Conservation (phyloP, 2,113 vertebrate genomes). For the Ptilonorhynchus violaceus region DNA sequence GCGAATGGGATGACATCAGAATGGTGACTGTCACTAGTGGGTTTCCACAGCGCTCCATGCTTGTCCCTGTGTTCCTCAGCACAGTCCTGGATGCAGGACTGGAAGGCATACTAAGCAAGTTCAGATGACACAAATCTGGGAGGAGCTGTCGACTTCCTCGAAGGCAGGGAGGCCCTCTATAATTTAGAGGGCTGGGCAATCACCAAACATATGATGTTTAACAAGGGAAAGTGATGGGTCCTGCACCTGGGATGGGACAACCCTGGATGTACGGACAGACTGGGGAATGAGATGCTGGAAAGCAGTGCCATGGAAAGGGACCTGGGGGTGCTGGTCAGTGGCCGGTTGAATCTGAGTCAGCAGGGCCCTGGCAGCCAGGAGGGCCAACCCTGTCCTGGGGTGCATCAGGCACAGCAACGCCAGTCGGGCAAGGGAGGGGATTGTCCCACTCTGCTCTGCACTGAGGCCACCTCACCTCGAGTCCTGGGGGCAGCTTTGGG, state of each 20-base stretch:
- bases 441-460: neutral
- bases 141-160: accelerated
- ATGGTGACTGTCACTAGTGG: accelerated
- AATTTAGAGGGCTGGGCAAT: neutral
- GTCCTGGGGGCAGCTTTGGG: accelerated
- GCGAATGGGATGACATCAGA: neutral
- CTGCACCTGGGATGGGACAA: neutral
- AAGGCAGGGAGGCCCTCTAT: accelerated
- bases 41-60: accelerated
- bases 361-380: neutral
- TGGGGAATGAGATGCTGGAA: neutral
- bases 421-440: neutral
- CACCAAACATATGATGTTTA: neutral
- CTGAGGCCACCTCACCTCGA: accelerated
- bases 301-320: neutral
- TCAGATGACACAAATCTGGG: neutral
- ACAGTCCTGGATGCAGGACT: neutral
- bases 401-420: neutral
- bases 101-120: neutral
- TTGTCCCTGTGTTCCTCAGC: neutral
- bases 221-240: neutral
- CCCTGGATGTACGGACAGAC: too few species aligned
- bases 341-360: neutral
- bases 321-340: accelerated
- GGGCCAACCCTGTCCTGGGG: accelerated